These are phyloP conservation scores for Bergia sp. DNA, from an alignment of 92 coral and sea anemone genomes.

Conservation along the genomic window DNA sequence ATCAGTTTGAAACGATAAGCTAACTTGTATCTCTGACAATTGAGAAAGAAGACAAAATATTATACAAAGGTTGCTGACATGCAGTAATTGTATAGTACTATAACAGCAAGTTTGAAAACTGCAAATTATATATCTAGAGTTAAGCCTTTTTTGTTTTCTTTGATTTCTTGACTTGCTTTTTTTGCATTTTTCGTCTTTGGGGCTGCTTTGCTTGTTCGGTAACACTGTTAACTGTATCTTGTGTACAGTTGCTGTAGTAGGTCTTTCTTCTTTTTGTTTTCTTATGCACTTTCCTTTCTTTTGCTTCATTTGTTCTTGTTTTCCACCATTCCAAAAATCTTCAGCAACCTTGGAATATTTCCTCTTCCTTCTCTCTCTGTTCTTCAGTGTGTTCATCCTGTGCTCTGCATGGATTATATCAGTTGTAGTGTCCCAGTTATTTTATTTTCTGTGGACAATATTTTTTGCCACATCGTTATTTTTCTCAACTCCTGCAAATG, in stretches of 20 bases:
- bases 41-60: not conserved
- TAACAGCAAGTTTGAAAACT: not conserved
- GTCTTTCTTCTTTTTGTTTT: conserved; percentile 27
- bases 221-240: not conserved
- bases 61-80: conserved; percentile 27
- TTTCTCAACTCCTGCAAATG: conserved; percentile 37
- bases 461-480: conserved; percentile 54
- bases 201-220: conserved; percentile 11
- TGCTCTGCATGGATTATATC: conserved; percentile 54
- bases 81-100: not conserved
- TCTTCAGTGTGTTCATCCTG: conserved; percentile 33
- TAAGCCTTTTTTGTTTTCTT: not conserved
- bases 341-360: conserved; percentile 44
- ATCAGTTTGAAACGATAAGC: conserved; percentile 7
- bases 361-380: conserved; percentile 54
- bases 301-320: conserved; percentile 35
- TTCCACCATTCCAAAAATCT: conserved; percentile 51
- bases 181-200: conserved; percentile 31
- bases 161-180: conserved; percentile 30
- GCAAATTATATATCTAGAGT: conserved; percentile 7
- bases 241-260: not conserved
- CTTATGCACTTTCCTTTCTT: conserved; percentile 33
- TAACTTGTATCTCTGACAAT: not conserved
- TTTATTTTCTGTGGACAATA: conserved; percentile 55
- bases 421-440: conserved; percentile 59